A percentile compares a stretch with the other conserved stretches of the same genome.
Conservation (phyloP, 2,888 invertebrate genomes). For the Sinelater perroti region DNA sequence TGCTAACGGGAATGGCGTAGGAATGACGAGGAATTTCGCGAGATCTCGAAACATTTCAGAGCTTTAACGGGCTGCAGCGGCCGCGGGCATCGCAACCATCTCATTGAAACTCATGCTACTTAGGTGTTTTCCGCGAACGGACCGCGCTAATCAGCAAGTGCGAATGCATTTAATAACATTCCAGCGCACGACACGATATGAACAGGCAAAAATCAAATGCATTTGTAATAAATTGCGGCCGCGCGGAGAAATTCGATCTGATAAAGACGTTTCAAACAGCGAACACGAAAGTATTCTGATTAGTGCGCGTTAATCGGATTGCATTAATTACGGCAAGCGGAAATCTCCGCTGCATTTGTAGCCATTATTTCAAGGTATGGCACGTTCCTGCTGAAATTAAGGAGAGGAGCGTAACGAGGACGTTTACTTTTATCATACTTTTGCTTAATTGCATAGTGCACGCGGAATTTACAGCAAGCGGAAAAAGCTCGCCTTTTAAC, state of each 20-base stretch:
- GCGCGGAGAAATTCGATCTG: too few species aligned
- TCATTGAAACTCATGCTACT: conserved; percentile 9
- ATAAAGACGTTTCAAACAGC: too few species aligned
- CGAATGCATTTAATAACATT: background rate
- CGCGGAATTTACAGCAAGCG: background rate
- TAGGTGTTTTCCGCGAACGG: background rate
- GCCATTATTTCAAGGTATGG: too few species aligned
- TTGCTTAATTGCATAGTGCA: too few species aligned
- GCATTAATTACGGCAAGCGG: too few species aligned
- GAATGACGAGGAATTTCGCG: conserved; percentile 9
- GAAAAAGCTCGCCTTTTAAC: background rate
- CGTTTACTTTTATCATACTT: too few species aligned
- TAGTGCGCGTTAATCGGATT: too few species aligned
- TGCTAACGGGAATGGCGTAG: conserved; percentile 12
- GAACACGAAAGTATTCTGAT: too few species aligned
- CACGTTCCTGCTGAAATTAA: too few species aligned
- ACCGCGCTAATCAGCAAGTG: background rate
- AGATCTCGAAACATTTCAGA: conserved; percentile 11
- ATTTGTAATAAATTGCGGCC: background rate
- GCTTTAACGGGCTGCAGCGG: background rate
- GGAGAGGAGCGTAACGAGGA: too few species aligned
- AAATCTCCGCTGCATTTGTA: too few species aligned
- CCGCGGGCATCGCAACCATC: background rate
- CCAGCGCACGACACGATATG: background rate
- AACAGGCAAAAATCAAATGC: background rate